Evolutionary conservation across 1,140 invertebrate genomes (phyloP).

Genomic region (Subanguina moxae): DNA sequence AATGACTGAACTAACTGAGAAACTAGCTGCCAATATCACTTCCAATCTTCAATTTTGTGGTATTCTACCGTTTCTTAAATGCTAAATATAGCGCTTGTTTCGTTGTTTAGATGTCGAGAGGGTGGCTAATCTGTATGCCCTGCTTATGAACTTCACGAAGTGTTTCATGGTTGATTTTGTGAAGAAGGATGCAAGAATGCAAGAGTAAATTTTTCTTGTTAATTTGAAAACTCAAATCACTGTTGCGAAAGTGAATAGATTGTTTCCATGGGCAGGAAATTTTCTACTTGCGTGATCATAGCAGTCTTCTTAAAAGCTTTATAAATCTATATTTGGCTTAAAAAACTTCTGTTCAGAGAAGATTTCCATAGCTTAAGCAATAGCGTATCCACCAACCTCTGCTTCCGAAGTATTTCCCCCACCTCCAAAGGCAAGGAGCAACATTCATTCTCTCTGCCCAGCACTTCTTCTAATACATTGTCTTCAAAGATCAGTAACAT

Average conservation of each 20-base stretch:
- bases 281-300: too few relatives aligned
- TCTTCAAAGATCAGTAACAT: background rate
- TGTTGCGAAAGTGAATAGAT: too few relatives aligned
- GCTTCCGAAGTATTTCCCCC: background rate
- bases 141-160: background rate
- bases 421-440: background rate
- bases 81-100: background rate
- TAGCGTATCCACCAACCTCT: background rate
- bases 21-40: background rate
- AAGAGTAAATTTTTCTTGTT: background rate
- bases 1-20: slow-evolving; percentile 5
- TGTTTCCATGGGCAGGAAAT: too few relatives aligned
- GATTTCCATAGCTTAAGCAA: background rate
- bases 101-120: background rate
- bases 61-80: background rate
- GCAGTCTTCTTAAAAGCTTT: too few relatives aligned
- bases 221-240: background rate
- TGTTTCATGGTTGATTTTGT: background rate
- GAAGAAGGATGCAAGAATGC: background rate
- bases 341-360: background rate
- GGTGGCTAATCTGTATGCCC: background rate
- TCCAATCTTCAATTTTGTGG: background rate
- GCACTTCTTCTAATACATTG: background rate
- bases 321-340: background rate
- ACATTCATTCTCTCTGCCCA: background rate